Base-by-base conservation (phyloP, 2,113 vertebrate genomes). In the Chloropsis hardwickii region DNA sequence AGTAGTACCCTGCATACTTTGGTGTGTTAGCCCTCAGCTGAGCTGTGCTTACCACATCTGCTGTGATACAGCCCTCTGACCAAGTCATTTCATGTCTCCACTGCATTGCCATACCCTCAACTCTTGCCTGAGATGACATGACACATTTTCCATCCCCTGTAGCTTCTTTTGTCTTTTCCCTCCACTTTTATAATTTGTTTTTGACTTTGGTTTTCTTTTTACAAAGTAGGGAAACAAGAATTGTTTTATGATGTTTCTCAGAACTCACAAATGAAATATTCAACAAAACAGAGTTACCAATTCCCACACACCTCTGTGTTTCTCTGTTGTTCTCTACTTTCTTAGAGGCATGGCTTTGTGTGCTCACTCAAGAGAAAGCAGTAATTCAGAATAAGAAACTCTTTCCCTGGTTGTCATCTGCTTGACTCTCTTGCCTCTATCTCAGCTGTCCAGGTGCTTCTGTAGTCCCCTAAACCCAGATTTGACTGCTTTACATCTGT, bases 71-170 rank as follows among this genome's bases (percentile, higher is more conserved):
- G 60, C 60, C 18, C 17, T 54, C 86, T 71, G 76, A 91, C 77
- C 60, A 58, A 91, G 50, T 2, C 1, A 58, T 70, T 81, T 84
- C 4, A 5, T 29, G 56, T 50, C 66, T 85, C 67, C 14, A 10
- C 39, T 73, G 37, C 61, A 28, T 4, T 77, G 66, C 72, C 33
- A 42, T 86, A 47, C 37, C 35, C 54, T 84, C 28, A 35, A 24
- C 33, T 71, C 56, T 91, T 66, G 27, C 60, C 24, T 74, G 58
- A 89, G 85, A 86, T 12, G 23, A 35, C 87, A 74, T 1, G 19
- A 80, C 10, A 31, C 5, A 21, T 90, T 94, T 96, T 95, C 85
- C 82, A 88, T 78, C 47, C 60, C 73, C 69, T 94, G 86, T 76
- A 58, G 35, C 54, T 66, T 61, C 37, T 65, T 92, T 77, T 78